Conservation (phyloP, 2,888 invertebrate species). For the Hypsopygia costalis region DNA sequence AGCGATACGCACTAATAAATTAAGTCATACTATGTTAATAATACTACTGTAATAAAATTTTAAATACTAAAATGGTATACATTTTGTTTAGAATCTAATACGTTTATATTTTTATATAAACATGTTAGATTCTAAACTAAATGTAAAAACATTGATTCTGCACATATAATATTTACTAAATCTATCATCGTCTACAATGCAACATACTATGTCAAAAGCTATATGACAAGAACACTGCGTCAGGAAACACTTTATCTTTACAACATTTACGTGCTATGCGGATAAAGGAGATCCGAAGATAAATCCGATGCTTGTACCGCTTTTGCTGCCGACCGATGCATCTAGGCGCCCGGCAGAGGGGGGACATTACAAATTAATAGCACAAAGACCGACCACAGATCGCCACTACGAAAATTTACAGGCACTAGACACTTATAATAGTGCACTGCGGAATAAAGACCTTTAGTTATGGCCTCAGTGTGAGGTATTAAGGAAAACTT, state of each 20-base stretch:
- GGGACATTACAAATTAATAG: constrained; percentile 80
- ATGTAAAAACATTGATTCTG: no score
- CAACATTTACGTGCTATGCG: constrained; percentile 1
- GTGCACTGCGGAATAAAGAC: constrained; percentile 40
- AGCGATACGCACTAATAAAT: no score
- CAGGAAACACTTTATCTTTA: neutral
- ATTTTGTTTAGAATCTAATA: no score
- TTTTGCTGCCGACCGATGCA: constrained; percentile 44
- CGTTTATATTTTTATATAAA: no score
- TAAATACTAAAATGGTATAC: no score
- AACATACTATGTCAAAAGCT: no score
- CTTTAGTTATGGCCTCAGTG: constrained; percentile 27
- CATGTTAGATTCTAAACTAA: no score
- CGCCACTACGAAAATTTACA: constrained; percentile 77
- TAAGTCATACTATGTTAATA: no score
- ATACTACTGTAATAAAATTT: no score
- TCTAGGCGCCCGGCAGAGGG: constrained; percentile 51
- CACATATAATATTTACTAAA: no score
- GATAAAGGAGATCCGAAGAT: constrained; percentile 29
- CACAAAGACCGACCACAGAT: constrained; percentile 78
- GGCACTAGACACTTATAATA: constrained; percentile 62
- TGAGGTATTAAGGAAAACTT: neutral
- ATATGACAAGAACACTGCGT: no score
- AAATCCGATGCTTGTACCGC: constrained; percentile 37
- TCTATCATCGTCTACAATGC: no score